Base-by-base conservation (phyloP, 2,888 invertebrate species). In the Andrena chrysosceles region DNA sequence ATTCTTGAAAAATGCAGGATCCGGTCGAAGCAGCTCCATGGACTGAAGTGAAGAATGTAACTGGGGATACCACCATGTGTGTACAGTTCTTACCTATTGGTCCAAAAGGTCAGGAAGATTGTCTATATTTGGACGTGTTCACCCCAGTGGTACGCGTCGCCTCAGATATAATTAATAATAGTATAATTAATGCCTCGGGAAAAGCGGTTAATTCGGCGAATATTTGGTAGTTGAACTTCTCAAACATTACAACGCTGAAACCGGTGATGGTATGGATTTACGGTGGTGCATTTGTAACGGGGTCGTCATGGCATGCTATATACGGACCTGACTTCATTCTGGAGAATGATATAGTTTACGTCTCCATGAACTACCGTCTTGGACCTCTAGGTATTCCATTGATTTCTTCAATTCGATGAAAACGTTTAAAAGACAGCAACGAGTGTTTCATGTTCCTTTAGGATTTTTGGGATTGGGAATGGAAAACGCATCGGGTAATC, bases 391-490 rank as follows among this genome's bases (percentile, higher is more conserved):
- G 91, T 77, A 84, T 8, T n/a, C 2, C 5, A 29, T 3, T 0
- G 6, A 20, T 4, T 29, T 20, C n/a, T 16, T 16, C 13, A 20
- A 52, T 52, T 20, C 20, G 20, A 5, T 20, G 8, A 7, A 52
- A 20, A 0, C 7, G n/a, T 29, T 66, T 4, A 33, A 33, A 8
- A 23, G 6, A 35, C 1, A 16, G 2, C 20, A 33, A 6, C 63
- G 63, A 26, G 3, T 0, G 7, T 16, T 20, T n/a, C 10, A 23
- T 62, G 4, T 16, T 5, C 5, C 31, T 0, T 89, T 96, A 81
- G 85, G 85, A 63, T 85, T 85, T 91, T 93, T 97, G 0, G 96
- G 96, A 90, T 96, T 97, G 0, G 96, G 96, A 33, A 96, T 97
- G 85, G 94, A 95, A 0, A 90, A 95, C 0, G 94, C 96, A 0